Percentiles rank a stretch among this genome's conserved stretches.
Evolutionary conservation across 1,140 invertebrate genomes (phyloP).

Genomic region (Probaryconus sp.): DNA sequence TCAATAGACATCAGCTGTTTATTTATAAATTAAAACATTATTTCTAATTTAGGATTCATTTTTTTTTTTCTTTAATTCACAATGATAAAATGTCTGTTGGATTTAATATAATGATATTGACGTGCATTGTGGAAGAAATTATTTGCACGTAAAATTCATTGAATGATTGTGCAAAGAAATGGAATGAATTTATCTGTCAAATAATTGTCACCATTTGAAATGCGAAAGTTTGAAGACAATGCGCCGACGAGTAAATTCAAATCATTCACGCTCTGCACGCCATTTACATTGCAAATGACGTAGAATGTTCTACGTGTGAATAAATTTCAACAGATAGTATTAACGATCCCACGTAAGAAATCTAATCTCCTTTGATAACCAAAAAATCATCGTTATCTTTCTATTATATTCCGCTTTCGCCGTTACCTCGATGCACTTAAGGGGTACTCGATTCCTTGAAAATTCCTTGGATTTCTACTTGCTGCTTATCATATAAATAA

Average conservation of each 20-base stretch:
- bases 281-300: constrained; percentile 50
- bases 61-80: no score
- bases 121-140: no score
- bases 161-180: neutral
- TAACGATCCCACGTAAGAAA: constrained; percentile 27
- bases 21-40: no score
- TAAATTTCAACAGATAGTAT: constrained; percentile 33
- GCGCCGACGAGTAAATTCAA: constrained; percentile 18
- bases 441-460: no score
- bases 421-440: no score
- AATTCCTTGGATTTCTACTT: no score
- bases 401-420: constrained; percentile 10
- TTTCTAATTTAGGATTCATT: no score
- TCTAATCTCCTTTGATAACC: constrained; percentile 7
- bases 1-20: no score
- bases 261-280: constrained; percentile 18
- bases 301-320: constrained; percentile 19
- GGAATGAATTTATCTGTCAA: constrained; percentile 23
- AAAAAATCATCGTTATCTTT: constrained; percentile 17
- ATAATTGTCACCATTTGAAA: constrained; percentile 30
- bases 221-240: constrained; percentile 36
- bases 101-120: no score
- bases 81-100: no score
- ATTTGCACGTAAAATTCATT: no score
- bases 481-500: no score